Percentiles rank a stretch among this genome's conserved stretches.
phyloP scores from a whole-genome alignment of 2,113 vertebrate genomes.

The Tinamus guttatus region DNA sequence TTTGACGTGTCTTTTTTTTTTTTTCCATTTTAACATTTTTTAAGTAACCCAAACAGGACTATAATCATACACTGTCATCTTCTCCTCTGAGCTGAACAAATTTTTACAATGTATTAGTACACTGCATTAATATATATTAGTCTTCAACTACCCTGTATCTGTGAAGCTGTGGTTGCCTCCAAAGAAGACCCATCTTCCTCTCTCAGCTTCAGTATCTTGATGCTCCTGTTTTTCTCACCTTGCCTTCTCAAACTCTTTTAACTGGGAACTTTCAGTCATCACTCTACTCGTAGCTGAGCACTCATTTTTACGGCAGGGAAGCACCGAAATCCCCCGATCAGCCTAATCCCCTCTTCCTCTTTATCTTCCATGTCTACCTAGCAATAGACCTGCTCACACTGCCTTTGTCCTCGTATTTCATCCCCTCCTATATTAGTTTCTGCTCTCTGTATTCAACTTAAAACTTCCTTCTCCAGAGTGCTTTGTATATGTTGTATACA shows the following conservation, averaged over 20 bases:
- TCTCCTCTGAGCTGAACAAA: neutral
- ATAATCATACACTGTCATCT: neutral
- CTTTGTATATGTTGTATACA: too few relatives aligned
- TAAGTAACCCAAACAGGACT: neutral
- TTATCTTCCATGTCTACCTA: neutral
- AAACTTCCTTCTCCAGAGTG: neutral
- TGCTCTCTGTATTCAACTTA: neutral
- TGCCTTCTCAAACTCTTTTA: neutral
- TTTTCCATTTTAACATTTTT: neutral
- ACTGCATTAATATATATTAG: neutral
- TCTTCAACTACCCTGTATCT: neutral
- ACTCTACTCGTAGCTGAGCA: neutral
- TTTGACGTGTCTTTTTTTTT: neutral
- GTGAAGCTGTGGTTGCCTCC: neutral
- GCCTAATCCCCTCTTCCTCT: neutral
- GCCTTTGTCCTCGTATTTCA: neutral
- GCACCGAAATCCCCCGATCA: neutral
- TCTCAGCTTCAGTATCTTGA: neutral
- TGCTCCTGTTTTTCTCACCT: neutral
- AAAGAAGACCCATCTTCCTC: neutral
- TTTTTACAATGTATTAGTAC: neutral
- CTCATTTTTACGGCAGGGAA: neutral
- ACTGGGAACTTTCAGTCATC: neutral
- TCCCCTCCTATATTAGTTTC: neutral
- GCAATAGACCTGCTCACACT: fast-evolving